Evolutionary conservation across 2,888 invertebrate genomes (phyloP).

Genomic region (Drosophila paracracens): DNA sequence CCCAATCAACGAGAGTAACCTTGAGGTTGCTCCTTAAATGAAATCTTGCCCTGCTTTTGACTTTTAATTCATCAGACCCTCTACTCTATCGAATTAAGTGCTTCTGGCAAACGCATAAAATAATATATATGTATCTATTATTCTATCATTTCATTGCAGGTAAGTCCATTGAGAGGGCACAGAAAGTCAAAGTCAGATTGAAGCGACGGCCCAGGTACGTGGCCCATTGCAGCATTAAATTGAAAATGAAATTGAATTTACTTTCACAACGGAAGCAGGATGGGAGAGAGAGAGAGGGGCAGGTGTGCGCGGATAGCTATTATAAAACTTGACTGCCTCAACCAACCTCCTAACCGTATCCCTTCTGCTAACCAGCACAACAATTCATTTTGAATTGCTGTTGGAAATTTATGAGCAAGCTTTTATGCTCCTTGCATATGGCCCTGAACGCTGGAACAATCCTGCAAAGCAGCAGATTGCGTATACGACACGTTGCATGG

Average conservation of each 20-base stretch:
- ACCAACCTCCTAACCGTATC: constrained; percentile 1
- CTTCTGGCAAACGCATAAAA: constrained; percentile 49
- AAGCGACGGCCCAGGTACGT: constrained; percentile 52
- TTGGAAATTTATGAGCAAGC: constrained; percentile 68
- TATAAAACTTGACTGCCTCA: constrained; percentile 59
- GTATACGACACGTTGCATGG: constrained; percentile 39
- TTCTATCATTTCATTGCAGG: constrained; percentile 75
- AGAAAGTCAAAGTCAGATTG: constrained; percentile 34
- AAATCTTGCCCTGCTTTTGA: constrained; percentile 18
- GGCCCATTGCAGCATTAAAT: constrained; percentile 74
- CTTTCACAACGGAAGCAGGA: neutral
- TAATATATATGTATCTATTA: constrained; percentile 63
- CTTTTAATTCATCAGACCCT: constrained; percentile 39
- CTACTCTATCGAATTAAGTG: neutral
- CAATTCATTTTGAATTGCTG: constrained; percentile 70
- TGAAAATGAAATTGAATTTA: constrained; percentile 78
- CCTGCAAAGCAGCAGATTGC: constrained; percentile 44
- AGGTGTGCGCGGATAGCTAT: constrained; percentile 39
- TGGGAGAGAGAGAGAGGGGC: constrained; percentile 1
- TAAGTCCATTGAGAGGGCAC: constrained; percentile 65
- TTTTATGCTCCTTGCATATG: constrained; percentile 67
- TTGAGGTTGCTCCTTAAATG: constrained; percentile 39
- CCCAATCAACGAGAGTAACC: constrained; percentile 41
- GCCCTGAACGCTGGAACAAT: constrained; percentile 24
- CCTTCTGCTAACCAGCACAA: constrained; percentile 44